These are phyloP conservation scores for Dolichotis patagonum DNA, from an alignment of 2,113 vertebrate genomes.

Conservation along the genomic window DNA sequence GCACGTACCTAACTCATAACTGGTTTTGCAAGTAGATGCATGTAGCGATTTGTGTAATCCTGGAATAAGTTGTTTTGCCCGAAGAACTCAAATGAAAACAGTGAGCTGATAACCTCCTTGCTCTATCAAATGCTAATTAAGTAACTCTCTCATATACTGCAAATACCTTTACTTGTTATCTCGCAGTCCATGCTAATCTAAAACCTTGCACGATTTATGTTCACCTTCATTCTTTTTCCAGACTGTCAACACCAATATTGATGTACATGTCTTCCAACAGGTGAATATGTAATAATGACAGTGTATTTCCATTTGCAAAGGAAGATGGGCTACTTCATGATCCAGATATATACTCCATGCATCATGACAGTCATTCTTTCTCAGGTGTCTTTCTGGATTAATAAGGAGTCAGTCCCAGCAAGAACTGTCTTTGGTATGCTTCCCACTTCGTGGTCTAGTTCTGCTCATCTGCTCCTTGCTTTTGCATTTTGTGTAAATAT, in stretches of 20 bases:
- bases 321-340: constrained; percentile 99
- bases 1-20: background rate
- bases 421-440: constrained; percentile 96
- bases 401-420: constrained; percentile 97
- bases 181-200: constrained; percentile 3
- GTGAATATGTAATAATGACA: constrained; percentile 98
- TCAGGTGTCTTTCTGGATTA: constrained; percentile 99
- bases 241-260: constrained; percentile 70
- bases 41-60: background rate
- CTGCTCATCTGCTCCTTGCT: constrained; percentile 60
- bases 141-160: constrained; percentile 51
- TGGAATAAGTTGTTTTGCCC: constrained; percentile 15
- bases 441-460: constrained; percentile 47
- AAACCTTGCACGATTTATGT: constrained; percentile 62
- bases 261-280: constrained; percentile 87
- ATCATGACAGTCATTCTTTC: constrained; percentile 98
- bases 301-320: constrained; percentile 98
- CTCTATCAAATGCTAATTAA: constrained; percentile 58
- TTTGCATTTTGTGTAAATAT: constrained; percentile 81
- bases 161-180: constrained; percentile 56
- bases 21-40: background rate
- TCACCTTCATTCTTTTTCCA: constrained; percentile 39
- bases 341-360: constrained; percentile 98
- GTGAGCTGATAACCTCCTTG: background rate
- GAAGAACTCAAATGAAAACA: constrained; percentile 7